phyloP scores from a whole-genome alignment of 2,113 vertebrate genomes.

The Haemorhous mexicanus region DNA sequence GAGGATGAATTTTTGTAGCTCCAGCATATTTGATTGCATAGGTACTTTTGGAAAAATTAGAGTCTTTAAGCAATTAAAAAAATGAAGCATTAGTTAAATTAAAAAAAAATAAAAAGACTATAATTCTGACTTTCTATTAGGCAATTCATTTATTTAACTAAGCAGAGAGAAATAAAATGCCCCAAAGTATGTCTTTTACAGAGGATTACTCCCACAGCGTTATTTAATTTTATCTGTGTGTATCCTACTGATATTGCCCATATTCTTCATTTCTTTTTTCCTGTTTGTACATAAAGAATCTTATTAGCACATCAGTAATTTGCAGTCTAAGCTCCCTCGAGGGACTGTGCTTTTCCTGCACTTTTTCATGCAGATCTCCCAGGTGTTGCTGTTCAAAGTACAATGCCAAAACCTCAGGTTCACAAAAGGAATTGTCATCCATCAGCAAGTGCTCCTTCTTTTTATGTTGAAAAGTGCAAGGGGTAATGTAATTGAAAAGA shows the following conservation, averaged over 20 bases:
- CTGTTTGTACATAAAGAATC: neutral
- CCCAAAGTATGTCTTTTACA: neutral
- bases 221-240: slow-evolving; percentile 3
- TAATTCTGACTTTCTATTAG: neutral
- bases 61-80: neutral
- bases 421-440: neutral
- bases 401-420: neutral
- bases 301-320: slow-evolving; percentile 9
- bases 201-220: neutral
- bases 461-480: neutral
- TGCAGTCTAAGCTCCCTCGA: neutral
- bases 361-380: neutral
- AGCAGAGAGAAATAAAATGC: neutral
- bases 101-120: neutral
- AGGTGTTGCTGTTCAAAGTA: neutral
- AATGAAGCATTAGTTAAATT: neutral
- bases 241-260: neutral
- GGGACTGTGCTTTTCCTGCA: neutral
- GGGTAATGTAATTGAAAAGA: neutral
- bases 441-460: neutral
- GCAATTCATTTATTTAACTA: neutral
- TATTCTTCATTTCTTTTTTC: neutral
- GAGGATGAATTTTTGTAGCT: neutral
- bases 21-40: neutral
- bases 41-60: neutral